A percentile compares a stretch with the other conserved stretches of the same genome.
Conservation (phyloP, 2,113 vertebrate genomes). For the Oryzias woworae region DNA sequence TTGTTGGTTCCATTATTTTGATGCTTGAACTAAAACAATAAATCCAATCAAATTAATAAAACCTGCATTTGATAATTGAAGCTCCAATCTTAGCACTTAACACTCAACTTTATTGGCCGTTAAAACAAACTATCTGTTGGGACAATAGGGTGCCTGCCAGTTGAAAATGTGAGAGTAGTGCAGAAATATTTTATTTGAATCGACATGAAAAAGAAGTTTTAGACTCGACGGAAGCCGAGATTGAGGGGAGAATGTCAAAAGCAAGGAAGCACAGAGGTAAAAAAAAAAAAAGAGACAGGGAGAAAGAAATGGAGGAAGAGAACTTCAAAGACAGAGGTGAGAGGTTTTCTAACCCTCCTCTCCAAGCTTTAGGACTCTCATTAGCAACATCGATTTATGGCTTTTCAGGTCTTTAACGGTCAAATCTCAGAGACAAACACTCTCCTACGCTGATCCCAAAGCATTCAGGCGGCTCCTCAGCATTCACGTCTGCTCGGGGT, state of each 20-base stretch:
- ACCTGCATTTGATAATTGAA: too few relatives aligned
- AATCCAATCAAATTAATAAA: too few relatives aligned
- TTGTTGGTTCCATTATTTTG: too few relatives aligned
- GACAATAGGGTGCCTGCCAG: too few relatives aligned
- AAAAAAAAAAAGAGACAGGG: background rate
- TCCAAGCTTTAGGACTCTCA: slow-evolving; percentile 69
- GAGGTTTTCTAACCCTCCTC: slow-evolving; percentile 63
- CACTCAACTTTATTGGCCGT: too few relatives aligned
- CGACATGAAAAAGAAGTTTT: too few relatives aligned
- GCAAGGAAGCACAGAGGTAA: background rate
- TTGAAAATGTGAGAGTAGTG: too few relatives aligned
- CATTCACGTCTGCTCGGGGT: slow-evolving; percentile 1
- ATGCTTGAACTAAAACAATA: too few relatives aligned
- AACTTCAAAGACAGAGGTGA: slow-evolving; percentile 65
- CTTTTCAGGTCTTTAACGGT: slow-evolving; percentile 72
- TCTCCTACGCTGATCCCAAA: background rate
- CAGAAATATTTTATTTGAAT: too few relatives aligned
- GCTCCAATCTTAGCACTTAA: too few relatives aligned
- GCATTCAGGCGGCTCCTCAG: slow-evolving; percentile 4
- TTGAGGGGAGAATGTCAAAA: slow-evolving; percentile 1
- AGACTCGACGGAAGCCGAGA: too few relatives aligned
- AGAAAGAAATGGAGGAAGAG: slow-evolving; percentile 28
- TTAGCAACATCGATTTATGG: slow-evolving; percentile 74
- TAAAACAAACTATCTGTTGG: too few relatives aligned
- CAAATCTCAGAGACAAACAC: slow-evolving; percentile 45